These are phyloP conservation scores for Drosophila monieri DNA, from an alignment of 2,888 invertebrate genomes.

Conservation along the genomic window DNA sequence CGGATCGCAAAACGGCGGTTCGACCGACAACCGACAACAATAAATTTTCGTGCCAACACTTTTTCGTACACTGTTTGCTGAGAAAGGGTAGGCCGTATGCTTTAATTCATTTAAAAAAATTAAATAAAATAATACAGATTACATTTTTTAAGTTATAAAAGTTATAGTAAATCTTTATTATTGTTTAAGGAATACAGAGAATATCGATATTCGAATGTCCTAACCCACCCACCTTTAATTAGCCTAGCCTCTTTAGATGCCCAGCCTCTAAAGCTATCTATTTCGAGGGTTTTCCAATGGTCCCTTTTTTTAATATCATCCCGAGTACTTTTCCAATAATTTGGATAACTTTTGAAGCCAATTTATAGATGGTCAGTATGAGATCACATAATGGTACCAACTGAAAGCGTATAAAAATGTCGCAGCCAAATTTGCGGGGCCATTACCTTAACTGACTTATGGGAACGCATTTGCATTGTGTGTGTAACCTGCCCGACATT, in stretches of 20 bases:
- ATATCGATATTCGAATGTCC: too few species aligned
- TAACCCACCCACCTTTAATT: too few species aligned
- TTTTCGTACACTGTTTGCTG: slow-evolving; percentile 39
- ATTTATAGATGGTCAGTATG: not conserved
- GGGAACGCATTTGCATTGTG: slow-evolving; percentile 59
- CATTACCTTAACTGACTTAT: slow-evolving; percentile 20
- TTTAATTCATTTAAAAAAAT: not conserved
- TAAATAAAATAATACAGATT: not conserved
- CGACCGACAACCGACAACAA: slow-evolving; percentile 65
- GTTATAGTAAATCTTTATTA: too few species aligned
- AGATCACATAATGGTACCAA: not conserved
- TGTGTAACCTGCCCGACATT: slow-evolving; percentile 77
- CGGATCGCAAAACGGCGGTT: slow-evolving; percentile 50
- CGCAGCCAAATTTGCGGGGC: not conserved
- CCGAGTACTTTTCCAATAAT: not conserved
- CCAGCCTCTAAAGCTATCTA: not conserved
- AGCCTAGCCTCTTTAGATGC: too few species aligned
- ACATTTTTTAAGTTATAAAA: too few species aligned
- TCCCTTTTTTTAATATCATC: not conserved
- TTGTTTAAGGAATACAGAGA: too few species aligned
- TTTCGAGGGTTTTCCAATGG: not conserved
- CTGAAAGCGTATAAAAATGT: slow-evolving; percentile 5
- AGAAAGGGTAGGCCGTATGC: slow-evolving; percentile 13
- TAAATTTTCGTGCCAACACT: slow-evolving; percentile 80
- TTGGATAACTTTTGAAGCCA: not conserved